A percentile compares a stretch with the other conserved stretches of the same genome.
Conservation (phyloP, 2,888 invertebrate species). For the Zygogramma bicolorata region DNA sequence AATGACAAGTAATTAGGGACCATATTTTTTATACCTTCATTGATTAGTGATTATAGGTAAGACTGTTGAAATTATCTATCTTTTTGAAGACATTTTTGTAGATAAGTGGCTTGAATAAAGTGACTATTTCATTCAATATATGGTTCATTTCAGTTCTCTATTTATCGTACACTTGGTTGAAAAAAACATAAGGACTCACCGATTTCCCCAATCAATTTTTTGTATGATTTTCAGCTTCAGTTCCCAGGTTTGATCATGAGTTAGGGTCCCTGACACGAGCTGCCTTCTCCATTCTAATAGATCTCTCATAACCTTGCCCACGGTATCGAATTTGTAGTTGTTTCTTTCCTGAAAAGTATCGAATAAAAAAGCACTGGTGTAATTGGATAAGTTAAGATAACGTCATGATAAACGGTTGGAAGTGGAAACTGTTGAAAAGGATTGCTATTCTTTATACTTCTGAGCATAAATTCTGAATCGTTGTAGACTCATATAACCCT, state of each 20-base stretch:
- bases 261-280: constrained; percentile 87
- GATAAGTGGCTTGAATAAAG: constrained; percentile 4
- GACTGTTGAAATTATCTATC: constrained; percentile 28
- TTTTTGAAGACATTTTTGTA: not conserved
- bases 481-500: too few species aligned
- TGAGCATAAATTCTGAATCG: too few species aligned
- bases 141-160: too few species aligned
- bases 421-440: too few species aligned
- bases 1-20: not conserved
- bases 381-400: too few species aligned
- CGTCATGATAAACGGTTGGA: too few species aligned
- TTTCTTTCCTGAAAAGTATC: constrained; percentile 83
- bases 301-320: constrained; percentile 91
- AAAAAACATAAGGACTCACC: too few species aligned
- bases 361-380: too few species aligned
- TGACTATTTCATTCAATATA: constrained; percentile 14
- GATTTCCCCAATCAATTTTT: constrained; percentile 96
- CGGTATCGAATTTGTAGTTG: constrained; percentile 85
- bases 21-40: constrained; percentile 17
- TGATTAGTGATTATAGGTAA: constrained; percentile 22
- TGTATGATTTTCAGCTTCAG: constrained; percentile 87
- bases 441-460: too few species aligned
- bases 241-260: constrained; percentile 91
- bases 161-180: too few species aligned
- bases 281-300: constrained; percentile 87